phyloP scores from a whole-genome alignment of 2,797 vertebrate genomes.

The Xiphorhynchus erythropygius region DNA sequence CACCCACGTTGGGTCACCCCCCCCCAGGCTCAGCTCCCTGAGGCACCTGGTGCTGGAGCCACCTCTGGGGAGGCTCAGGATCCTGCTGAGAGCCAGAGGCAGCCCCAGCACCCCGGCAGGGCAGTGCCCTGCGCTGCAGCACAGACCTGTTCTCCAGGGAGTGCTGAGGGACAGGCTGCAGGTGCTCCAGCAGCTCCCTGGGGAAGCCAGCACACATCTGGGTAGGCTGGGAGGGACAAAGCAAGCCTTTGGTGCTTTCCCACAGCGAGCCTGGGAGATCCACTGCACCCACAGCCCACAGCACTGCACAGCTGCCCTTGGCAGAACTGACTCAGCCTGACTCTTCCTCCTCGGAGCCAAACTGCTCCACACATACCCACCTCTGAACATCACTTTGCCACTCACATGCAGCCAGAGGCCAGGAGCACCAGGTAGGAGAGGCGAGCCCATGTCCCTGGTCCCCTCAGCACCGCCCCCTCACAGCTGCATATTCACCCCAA shows the following conservation, averaged over 20 bases:
- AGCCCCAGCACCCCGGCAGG: accelerated
- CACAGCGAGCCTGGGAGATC: accelerated
- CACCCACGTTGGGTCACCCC: not conserved
- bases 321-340: not conserved
- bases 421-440: accelerated
- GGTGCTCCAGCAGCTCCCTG: accelerated
- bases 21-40: not conserved
- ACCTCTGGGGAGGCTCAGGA: not conserved
- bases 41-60: not conserved
- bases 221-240: not conserved
- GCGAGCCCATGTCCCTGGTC: accelerated
- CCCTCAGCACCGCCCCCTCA: accelerated
- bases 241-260: accelerated
- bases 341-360: not conserved
- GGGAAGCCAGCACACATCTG: accelerated
- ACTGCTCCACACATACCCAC: not conserved
- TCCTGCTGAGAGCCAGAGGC: not conserved
- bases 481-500: not conserved
- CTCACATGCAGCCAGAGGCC: not conserved
- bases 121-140: accelerated
- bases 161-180: accelerated
- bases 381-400: accelerated
- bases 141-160: accelerated
- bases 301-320: accelerated
- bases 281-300: not conserved